phyloP scores from a whole-genome alignment of 2,113 vertebrate genomes.

The Pogona vitticeps region DNA sequence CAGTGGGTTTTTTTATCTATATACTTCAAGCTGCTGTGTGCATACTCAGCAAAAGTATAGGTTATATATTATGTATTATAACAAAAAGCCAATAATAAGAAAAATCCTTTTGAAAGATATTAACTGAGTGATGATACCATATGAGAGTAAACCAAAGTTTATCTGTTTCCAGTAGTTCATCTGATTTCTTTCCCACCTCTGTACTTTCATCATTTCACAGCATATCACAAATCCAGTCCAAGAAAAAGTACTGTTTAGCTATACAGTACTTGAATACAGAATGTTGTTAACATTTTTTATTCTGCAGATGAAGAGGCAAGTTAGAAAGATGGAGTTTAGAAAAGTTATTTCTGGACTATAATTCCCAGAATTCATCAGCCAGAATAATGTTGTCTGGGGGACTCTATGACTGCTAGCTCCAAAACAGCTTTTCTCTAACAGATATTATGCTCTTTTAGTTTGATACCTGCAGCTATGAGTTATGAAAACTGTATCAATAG shows the following conservation, averaged over 20 bases:
- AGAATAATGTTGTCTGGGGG: not conserved
- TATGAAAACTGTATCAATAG: too few species aligned
- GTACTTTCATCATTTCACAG: not conserved
- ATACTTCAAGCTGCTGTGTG: too few species aligned
- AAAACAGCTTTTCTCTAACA: not conserved
- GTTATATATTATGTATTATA: too few species aligned
- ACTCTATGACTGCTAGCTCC: not conserved
- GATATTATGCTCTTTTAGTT: too few species aligned
- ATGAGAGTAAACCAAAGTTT: not conserved
- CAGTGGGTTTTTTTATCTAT: too few species aligned
- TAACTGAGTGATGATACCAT: not conserved
- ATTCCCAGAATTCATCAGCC: not conserved
- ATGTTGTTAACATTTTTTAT: too few species aligned
- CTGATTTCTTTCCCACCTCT: not conserved
- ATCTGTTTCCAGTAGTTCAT: not conserved
- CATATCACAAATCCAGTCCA: not conserved
- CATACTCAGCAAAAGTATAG: too few species aligned
- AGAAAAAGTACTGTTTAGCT: not conserved
- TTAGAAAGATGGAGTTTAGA: not conserved
- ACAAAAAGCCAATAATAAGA: too few species aligned
- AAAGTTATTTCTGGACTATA: not conserved
- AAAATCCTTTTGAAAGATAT: not conserved
- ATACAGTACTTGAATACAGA: not conserved
- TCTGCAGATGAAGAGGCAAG: too few species aligned
- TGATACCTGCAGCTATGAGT: too few species aligned